These are phyloP conservation scores for Papilio glaucus DNA, from an alignment of 1,140 invertebrate species.

Conservation along the genomic window DNA sequence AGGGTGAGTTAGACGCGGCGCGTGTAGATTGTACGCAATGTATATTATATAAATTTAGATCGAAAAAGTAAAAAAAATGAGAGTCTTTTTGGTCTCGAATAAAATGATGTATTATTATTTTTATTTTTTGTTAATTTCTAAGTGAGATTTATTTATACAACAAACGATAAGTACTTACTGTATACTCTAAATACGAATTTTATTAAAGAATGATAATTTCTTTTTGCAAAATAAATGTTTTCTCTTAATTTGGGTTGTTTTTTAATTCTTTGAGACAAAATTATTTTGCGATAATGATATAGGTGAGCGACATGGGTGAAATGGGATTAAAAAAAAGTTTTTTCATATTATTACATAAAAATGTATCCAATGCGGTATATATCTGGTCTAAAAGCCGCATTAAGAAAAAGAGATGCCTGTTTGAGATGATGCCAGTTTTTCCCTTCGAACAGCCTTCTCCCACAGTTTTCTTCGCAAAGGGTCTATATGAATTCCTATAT, in stretches of 20 bases:
- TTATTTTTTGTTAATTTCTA: constrained; percentile 75
- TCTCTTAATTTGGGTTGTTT: constrained; percentile 58
- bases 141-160: constrained; percentile 83
- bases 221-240: constrained; percentile 81
- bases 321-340: too few species aligned
- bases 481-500: too few species aligned
- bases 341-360: too few species aligned
- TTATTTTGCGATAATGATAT: too few species aligned
- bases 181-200: constrained; percentile 82
- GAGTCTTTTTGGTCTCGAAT: constrained; percentile 79
- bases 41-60: constrained; percentile 64
- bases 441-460: too few species aligned
- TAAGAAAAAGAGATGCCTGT: too few species aligned
- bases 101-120: constrained; percentile 79
- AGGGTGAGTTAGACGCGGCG: constrained; percentile 49
- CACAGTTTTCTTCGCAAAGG: too few species aligned
- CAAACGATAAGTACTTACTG: constrained; percentile 79
- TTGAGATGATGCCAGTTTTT: too few species aligned
- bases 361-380: too few species aligned
- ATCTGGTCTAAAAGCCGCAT: too few species aligned
- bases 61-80: constrained; percentile 46
- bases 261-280: not conserved
- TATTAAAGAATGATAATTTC: constrained; percentile 78
- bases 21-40: constrained; percentile 58
- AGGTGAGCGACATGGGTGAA: too few species aligned